A percentile compares a stretch with the other conserved stretches of the same genome.
Conservation (phyloP, 2,113 vertebrate genomes). For the Glaucidium brasilianum region DNA sequence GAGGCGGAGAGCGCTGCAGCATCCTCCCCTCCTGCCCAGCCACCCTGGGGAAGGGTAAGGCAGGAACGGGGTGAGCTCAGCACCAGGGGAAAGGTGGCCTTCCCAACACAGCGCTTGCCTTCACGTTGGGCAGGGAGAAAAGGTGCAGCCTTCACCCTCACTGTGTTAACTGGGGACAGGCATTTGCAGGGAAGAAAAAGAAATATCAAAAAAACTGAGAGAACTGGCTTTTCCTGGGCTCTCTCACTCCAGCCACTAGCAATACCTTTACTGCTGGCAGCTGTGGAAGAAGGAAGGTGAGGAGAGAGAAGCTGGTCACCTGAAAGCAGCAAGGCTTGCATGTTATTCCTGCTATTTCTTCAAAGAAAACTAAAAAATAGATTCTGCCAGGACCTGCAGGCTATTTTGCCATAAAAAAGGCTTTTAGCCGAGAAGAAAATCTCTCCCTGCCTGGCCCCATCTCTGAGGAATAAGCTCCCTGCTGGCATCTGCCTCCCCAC, state of each 20-base stretch:
- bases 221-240: neutral
- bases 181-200: neutral
- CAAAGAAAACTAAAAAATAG: neutral
- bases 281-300: neutral
- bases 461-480: neutral
- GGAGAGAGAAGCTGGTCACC: neutral
- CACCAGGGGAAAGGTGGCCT: rapidly evolving
- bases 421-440: neutral
- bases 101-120: neutral
- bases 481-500: neutral
- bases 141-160: neutral
- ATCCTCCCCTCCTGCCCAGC: neutral
- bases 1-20: rapidly evolving
- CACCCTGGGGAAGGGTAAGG: neutral
- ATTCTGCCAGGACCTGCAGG: neutral
- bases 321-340: neutral
- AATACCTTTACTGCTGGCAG: neutral
- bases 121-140: rapidly evolving
- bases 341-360: neutral
- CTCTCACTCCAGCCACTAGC: neutral
- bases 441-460: neutral
- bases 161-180: neutral
- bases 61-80: rapidly evolving
- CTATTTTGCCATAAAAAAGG: neutral
- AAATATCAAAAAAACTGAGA: neutral